Evolutionary conservation across 2,888 invertebrate species (phyloP).

Genomic region (Rosalia funebris): DNA sequence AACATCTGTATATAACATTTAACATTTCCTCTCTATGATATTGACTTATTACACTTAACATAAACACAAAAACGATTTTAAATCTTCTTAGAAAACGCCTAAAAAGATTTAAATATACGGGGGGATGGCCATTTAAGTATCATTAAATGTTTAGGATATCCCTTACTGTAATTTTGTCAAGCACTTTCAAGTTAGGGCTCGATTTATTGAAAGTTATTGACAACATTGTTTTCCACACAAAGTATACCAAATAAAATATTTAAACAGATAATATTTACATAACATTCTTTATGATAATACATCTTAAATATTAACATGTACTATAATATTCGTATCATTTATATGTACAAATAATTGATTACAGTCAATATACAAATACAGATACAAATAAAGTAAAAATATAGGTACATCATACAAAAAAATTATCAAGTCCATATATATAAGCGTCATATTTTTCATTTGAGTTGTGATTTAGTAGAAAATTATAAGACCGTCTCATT

Average conservation of each 20-base stretch:
- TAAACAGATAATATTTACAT: constrained; percentile 22
- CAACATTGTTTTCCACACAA: constrained; percentile 30
- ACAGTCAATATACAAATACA: constrained; percentile 14
- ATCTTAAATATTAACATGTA: constrained; percentile 26
- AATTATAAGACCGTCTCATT: constrained; percentile 82
- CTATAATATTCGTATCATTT: constrained; percentile 5
- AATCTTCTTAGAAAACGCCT: constrained; percentile 7
- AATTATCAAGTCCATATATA: constrained; percentile 43
- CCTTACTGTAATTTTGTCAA: constrained; percentile 40
- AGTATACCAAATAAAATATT: constrained; percentile 1
- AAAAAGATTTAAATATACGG: constrained; percentile 10
- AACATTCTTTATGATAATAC: constrained; percentile 6
- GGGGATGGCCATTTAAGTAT: not conserved
- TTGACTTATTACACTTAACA: constrained; percentile 20
- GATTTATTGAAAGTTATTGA: constrained; percentile 55
- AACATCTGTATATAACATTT: constrained; percentile 46
- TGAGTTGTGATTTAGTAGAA: constrained; percentile 26
- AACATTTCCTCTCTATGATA: constrained; percentile 32
- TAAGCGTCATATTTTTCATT: constrained; percentile 47
- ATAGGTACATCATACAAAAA: constrained; percentile 38
- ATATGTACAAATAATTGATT: constrained; percentile 31
- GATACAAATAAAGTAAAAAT: constrained; percentile 34
- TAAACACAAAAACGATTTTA: constrained; percentile 12
- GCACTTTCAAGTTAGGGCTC: constrained; percentile 60
- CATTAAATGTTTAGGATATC: constrained; percentile 5